Conservation (phyloP, 2,888 invertebrate species). For the Neoscelio sp. region DNA sequence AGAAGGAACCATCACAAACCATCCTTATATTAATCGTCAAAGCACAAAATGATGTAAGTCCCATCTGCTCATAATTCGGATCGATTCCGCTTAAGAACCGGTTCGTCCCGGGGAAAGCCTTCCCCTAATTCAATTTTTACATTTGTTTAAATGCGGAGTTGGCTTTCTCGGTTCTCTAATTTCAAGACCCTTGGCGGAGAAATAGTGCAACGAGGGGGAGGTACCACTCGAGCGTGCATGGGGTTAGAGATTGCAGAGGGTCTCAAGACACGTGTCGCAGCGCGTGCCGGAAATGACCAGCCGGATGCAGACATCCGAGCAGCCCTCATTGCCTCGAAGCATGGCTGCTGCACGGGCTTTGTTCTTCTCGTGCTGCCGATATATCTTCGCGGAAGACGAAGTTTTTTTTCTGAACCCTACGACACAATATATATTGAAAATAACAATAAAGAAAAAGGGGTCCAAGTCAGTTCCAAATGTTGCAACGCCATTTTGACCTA, state of each 20-base stretch:
- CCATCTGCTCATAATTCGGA: slow-evolving; percentile 36
- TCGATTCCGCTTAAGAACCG: slow-evolving; percentile 25
- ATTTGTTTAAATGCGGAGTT: slow-evolving; percentile 63
- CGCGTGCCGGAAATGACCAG: slow-evolving; percentile 83
- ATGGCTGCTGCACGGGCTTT: slow-evolving; percentile 68
- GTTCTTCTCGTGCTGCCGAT: slow-evolving; percentile 76
- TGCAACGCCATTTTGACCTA: slow-evolving; percentile 24
- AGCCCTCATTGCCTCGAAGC: slow-evolving; percentile 71
- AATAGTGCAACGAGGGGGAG: slow-evolving; percentile 63
- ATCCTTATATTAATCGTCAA: too few relatives aligned
- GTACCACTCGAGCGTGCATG: slow-evolving; percentile 37
- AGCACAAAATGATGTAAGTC: too few relatives aligned
- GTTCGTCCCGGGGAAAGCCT: slow-evolving; percentile 13
- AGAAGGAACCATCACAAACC: too few relatives aligned
- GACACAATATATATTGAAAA: slow-evolving; percentile 28
- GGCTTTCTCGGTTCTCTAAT: slow-evolving; percentile 65
- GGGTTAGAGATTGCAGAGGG: slow-evolving; percentile 55
- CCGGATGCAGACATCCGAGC: slow-evolving; percentile 82
- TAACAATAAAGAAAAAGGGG: slow-evolving; percentile 67
- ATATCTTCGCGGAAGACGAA: slow-evolving; percentile 64
- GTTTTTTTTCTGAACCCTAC: slow-evolving; percentile 37
- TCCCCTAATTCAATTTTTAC: slow-evolving; percentile 61
- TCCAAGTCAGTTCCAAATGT: slow-evolving; percentile 18
- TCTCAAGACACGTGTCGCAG: slow-evolving; percentile 79
- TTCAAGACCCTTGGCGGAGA: slow-evolving; percentile 36